These are phyloP conservation scores for Pseudomyrmex cubaensis DNA, from an alignment of 1,140 invertebrate genomes.

Conservation along the genomic window DNA sequence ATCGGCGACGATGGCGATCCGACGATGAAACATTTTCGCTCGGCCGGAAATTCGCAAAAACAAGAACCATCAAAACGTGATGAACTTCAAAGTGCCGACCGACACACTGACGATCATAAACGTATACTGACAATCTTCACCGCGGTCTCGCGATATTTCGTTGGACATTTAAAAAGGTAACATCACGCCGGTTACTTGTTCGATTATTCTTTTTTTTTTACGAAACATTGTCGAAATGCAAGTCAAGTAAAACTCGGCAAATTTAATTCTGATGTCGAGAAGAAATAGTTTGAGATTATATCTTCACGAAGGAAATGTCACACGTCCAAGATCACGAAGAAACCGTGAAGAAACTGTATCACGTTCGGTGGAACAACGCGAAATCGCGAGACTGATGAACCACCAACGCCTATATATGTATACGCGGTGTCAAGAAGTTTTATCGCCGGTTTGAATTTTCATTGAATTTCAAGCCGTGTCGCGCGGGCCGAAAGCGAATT, in stretches of 20 bases:
- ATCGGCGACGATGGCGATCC: not conserved
- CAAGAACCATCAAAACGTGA: constrained; percentile 42
- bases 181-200: not conserved
- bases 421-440: constrained; percentile 53
- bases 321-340: not conserved
- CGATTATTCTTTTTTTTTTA: no score
- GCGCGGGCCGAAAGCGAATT: constrained; percentile 44
- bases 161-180: not conserved
- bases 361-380: not conserved
- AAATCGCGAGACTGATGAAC: constrained; percentile 26
- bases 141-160: not conserved
- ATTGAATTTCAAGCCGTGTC: constrained; percentile 54
- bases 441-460: constrained; percentile 33
- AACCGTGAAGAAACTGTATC: no score
- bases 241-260: no score
- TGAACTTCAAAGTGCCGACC: constrained; percentile 42
- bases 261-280: no score
- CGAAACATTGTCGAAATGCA: no score
- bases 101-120: not conserved
- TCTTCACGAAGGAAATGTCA: not conserved
- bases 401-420: constrained; percentile 8
- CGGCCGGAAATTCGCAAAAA: constrained; percentile 52
- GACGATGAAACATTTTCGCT: constrained; percentile 62
- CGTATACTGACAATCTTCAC: not conserved
- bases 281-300: no score